A percentile compares a stretch with the other conserved stretches of the same genome.
Conservation (phyloP, 2,888 invertebrate genomes). For the Catocala sponsa region DNA sequence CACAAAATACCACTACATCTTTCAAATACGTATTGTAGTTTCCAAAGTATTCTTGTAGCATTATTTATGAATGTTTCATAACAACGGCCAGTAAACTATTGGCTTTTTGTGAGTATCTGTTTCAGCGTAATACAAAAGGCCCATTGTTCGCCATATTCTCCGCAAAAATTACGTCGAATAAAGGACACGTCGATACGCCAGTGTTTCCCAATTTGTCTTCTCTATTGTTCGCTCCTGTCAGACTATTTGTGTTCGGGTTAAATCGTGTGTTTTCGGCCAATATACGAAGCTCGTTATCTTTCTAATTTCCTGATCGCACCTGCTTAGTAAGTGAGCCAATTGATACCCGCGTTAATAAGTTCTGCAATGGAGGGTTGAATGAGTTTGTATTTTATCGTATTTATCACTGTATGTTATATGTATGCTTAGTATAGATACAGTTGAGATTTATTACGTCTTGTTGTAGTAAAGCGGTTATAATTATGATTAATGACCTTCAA, state of each 20-base stretch:
- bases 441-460: too few species aligned
- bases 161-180: conserved; percentile 72
- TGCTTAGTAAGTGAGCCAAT: conserved; percentile 20
- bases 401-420: neutral
- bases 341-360: conserved; percentile 20
- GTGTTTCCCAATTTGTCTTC: conserved; percentile 74
- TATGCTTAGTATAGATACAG: neutral
- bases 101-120: conserved; percentile 47
- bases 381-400: neutral
- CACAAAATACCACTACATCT: too few species aligned
- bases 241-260: conserved; percentile 64
- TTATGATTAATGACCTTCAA: too few species aligned
- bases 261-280: conserved; percentile 51
- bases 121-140: conserved; percentile 40
- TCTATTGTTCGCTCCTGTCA: conserved; percentile 67
- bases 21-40: too few species aligned
- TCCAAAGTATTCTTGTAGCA: neutral
- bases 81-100: conserved; percentile 31
- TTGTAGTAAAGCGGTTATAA: too few species aligned
- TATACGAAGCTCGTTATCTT: conserved; percentile 31
- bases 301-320: conserved; percentile 25
- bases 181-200: conserved; percentile 70
- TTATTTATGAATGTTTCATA: conserved; percentile 33
- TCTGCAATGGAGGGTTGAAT: conserved; percentile 1
- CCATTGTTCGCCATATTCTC: conserved; percentile 65